Base-by-base conservation (phyloP, 1,140 invertebrate genomes). In the Nebria ingens region DNA sequence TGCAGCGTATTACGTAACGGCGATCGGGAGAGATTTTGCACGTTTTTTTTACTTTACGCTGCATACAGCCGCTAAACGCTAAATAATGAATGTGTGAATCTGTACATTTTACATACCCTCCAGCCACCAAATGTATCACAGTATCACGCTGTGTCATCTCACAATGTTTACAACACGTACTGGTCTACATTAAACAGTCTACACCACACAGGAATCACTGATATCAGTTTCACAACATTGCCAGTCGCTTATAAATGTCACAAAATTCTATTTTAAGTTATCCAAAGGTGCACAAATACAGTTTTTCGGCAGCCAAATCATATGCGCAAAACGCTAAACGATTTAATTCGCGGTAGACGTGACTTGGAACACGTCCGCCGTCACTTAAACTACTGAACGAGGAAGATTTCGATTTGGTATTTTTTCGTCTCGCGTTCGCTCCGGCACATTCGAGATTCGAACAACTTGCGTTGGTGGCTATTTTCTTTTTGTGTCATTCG, bases 41-140 rank as follows among this genome's bases (percentile, higher is more conserved):
- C 21, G 40, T 52, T 42, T 40, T 21, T 52, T 22, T 42, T 19
- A 21, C 49, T 21, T 9, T 49, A 49, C 21, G 49, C 21, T 52
- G 19, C 42, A 25, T 53, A 34, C 54, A 40, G 62, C 56, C 51
- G 53, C 59, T 50, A 60, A 51, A 34, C 62, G 21, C 53, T 54
- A 22, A 23, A 49, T 52, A 54, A 60, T 71, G 4, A 45, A 45
- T 45, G 17, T n/a, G 25, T 34, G 6, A 9, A 34, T 34, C 6
- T n/a, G n/a, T n/a, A n/a, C 25, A 34, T 6, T 34, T 34, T 34
- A 76, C 84, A 79, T 77, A 91, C 89, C 88, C 88, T 78, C 89
- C 89, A 69, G 87, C 87, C 61, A 91, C 77, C 62, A 92, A 80
- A 75, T 92, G 88, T 73, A 91, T 88, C 56, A 89, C 76, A 60